Evolutionary conservation across 2,113 vertebrate species (phyloP), one percentile per base, ranked within the genome.

Genomic region (Promerops cafer): DNA sequence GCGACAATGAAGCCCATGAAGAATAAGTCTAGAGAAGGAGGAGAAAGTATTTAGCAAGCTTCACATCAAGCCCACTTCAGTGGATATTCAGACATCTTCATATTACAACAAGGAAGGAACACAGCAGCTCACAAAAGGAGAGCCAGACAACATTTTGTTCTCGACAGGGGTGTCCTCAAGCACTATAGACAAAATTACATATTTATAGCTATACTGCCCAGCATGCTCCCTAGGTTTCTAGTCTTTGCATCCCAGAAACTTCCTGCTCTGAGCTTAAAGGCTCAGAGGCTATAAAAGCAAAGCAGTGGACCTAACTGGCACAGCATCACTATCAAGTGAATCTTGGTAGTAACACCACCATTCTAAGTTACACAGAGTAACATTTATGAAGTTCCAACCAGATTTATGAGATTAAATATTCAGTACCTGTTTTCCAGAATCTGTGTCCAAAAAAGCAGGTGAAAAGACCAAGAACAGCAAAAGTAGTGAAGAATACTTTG

Each of bases 371-470:
- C 5, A 90, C 26, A 11, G 88, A 92, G 23, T 56, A 54, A 77
- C 52, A 75, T 16, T n/a, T 27, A 35, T 10, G 13, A 69, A 76
- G 53, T 52, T 33, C n/a, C 45, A 47, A 47, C 18, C 6, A 92
- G n/a, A 70, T 14, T 47, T 50, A 84, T 1, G 4, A 94, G 24
- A 77, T 2, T 0, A 85, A 66, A 54, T 6, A 90, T 18, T 68
- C 31, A 63, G 69, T 97, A 99, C 99, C 99, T 97, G 98, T 99
- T 98, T 99, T 99, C 97, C 99, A 99, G 97, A 99, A 99, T 57
- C 99, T 98, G 93, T 99, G 99, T 24, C 99, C 99, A 57, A 98
- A 98, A 96, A 99, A 99, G 94, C 99, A 99, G 80, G 98, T 87
- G 44, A 99, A 99, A 75, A 99, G 97, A 13, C 99, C 99, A 21